These are phyloP conservation scores for Hypomecis punctinalis DNA, from an alignment of 2,888 invertebrate species.

Conservation along the genomic window DNA sequence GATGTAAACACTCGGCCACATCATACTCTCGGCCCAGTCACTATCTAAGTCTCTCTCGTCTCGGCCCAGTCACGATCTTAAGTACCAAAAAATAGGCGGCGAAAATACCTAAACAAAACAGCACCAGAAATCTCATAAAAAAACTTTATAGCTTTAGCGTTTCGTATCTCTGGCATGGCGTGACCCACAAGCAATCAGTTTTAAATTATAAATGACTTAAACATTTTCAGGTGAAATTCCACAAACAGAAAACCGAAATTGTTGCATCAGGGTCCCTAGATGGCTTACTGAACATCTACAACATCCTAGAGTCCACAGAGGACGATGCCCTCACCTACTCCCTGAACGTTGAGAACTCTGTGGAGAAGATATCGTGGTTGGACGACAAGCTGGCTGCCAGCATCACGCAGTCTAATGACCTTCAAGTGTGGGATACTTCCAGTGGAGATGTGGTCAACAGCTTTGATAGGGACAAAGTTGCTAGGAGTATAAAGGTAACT, in stretches of 20 bases:
- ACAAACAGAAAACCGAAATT: slow-evolving; percentile 86
- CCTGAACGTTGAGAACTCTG: slow-evolving; percentile 91
- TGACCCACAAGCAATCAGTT: too few relatives aligned
- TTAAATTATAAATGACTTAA: neutral
- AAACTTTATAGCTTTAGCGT: too few relatives aligned
- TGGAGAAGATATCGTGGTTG: slow-evolving; percentile 87
- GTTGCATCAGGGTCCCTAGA: slow-evolving; percentile 92
- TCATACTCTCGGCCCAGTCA: too few relatives aligned
- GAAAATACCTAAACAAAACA: too few relatives aligned
- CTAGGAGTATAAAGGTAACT: slow-evolving; percentile 80
- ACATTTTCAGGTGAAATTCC: slow-evolving; percentile 86
- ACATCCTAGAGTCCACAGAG: slow-evolving; percentile 89
- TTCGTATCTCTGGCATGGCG: too few relatives aligned
- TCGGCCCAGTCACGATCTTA: too few relatives aligned
- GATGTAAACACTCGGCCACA: too few relatives aligned
- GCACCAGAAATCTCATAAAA: too few relatives aligned
- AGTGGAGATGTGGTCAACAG: slow-evolving; percentile 85
- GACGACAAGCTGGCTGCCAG: slow-evolving; percentile 82
- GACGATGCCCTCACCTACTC: slow-evolving; percentile 92
- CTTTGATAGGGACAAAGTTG: slow-evolving; percentile 85
- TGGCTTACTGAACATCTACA: slow-evolving; percentile 93
- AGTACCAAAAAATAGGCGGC: too few relatives aligned
- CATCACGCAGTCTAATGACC: slow-evolving; percentile 89
- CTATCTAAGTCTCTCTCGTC: too few relatives aligned
- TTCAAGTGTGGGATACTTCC: slow-evolving; percentile 87